These are phyloP conservation scores for Brachyalestes nurse DNA, from an alignment of 2,797 vertebrate species.

Conservation along the genomic window DNA sequence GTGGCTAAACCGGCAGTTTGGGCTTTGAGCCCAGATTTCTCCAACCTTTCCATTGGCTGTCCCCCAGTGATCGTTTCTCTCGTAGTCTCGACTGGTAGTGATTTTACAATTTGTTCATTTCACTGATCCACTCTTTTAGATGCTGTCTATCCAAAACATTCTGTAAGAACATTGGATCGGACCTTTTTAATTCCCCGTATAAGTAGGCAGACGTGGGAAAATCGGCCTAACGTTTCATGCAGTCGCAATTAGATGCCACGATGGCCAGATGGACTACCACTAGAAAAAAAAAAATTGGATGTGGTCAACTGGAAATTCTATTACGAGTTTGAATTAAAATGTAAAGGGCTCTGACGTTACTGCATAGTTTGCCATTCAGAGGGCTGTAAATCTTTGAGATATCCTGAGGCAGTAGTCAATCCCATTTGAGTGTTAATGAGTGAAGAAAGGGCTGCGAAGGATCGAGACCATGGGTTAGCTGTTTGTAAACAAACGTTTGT, in stretches of 20 bases:
- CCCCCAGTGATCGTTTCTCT: neutral
- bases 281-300: slow-evolving; percentile 52
- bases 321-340: slow-evolving; percentile 65
- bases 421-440: slow-evolving; percentile 57
- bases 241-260: slow-evolving; percentile 54
- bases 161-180: neutral
- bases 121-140: neutral
- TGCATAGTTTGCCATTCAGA: slow-evolving; percentile 57
- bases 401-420: slow-evolving; percentile 41
- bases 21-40: slow-evolving; percentile 17
- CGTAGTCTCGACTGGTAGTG: neutral
- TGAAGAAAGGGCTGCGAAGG: slow-evolving; percentile 28
- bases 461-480: slow-evolving; percentile 46
- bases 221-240: slow-evolving; percentile 36
- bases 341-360: slow-evolving; percentile 54
- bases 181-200: neutral
- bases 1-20: slow-evolving; percentile 31
- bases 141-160: neutral
- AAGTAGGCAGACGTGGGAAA: slow-evolving; percentile 16
- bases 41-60: neutral
- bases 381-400: slow-evolving; percentile 59
- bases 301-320: slow-evolving; percentile 67
- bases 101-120: neutral
- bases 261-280: slow-evolving; percentile 45
- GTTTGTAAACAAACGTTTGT: slow-evolving; percentile 43